Conservation (phyloP, 2,113 vertebrate species). For the Aleadryas rufinucha region DNA sequence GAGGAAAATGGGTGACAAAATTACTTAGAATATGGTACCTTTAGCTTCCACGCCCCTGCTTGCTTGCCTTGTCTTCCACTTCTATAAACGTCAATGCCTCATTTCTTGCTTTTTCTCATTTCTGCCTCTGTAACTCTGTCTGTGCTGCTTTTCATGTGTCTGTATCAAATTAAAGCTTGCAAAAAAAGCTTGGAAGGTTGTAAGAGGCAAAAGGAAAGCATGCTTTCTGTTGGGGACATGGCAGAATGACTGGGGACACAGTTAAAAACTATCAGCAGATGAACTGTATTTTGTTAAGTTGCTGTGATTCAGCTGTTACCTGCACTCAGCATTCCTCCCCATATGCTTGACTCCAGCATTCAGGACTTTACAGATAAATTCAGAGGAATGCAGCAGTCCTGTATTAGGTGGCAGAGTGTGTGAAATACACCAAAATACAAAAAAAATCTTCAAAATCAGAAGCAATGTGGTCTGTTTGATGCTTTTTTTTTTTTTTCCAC, state of each 20-base stretch:
- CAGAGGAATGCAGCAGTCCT: neutral
- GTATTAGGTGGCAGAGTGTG: neutral
- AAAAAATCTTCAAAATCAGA: neutral
- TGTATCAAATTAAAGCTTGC: neutral
- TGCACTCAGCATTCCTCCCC: neutral
- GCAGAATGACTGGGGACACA: neutral
- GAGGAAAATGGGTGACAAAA: neutral
- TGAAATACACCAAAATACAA: neutral
- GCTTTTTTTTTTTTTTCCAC: neutral
- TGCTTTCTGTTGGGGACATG: neutral
- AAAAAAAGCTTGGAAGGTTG: neutral
- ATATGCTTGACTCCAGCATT: neutral
- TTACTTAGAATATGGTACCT: neutral
- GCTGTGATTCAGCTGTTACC: neutral
- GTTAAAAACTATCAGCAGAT: neutral
- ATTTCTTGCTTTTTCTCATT: neutral
- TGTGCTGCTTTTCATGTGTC: neutral
- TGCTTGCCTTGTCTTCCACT: neutral
- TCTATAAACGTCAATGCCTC: neutral
- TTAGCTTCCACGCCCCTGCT: neutral
- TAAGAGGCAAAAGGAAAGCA: neutral
- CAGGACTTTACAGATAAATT: neutral
- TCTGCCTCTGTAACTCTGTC: neutral
- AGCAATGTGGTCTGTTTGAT: neutral
- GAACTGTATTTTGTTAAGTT: neutral